Percentiles rank a stretch among this genome's conserved stretches.
These are phyloP conservation scores for Lagodon rhomboides DNA, from an alignment of 2,797 vertebrate species.

Conservation along the genomic window DNA sequence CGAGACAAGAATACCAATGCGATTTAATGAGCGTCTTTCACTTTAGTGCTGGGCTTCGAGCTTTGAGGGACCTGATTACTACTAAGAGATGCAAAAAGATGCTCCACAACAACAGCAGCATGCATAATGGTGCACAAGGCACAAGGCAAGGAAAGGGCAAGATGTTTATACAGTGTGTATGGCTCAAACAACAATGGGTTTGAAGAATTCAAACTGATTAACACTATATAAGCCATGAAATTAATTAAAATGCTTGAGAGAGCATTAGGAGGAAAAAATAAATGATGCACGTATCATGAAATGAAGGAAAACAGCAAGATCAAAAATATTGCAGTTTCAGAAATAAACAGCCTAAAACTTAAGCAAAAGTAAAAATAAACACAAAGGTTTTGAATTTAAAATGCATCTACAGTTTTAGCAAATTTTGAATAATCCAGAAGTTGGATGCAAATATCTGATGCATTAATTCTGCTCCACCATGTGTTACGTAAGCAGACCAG, in stretches of 20 bases:
- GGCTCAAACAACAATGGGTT: background rate
- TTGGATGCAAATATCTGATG: background rate
- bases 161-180: background rate
- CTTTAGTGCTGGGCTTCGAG: slow-evolving; percentile 18
- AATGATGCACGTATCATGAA: background rate
- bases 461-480: background rate
- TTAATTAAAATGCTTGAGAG: background rate
- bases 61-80: slow-evolving; percentile 38
- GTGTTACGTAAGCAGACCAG: background rate
- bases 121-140: background rate
- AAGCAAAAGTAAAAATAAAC: background rate
- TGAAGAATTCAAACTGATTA: background rate
- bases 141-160: background rate
- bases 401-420: background rate
- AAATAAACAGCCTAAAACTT: background rate
- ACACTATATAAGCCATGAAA: background rate
- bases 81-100: slow-evolving; percentile 29
- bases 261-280: background rate
- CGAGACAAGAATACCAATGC: slow-evolving; percentile 26
- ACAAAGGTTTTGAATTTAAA: background rate
- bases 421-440: background rate
- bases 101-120: slow-evolving; percentile 2
- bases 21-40: slow-evolving; percentile 45
- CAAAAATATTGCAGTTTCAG: background rate
- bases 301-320: background rate